Evolutionary conservation across 2,797 vertebrate genomes (phyloP).

Genomic region (Molossus alvarezi): DNA sequence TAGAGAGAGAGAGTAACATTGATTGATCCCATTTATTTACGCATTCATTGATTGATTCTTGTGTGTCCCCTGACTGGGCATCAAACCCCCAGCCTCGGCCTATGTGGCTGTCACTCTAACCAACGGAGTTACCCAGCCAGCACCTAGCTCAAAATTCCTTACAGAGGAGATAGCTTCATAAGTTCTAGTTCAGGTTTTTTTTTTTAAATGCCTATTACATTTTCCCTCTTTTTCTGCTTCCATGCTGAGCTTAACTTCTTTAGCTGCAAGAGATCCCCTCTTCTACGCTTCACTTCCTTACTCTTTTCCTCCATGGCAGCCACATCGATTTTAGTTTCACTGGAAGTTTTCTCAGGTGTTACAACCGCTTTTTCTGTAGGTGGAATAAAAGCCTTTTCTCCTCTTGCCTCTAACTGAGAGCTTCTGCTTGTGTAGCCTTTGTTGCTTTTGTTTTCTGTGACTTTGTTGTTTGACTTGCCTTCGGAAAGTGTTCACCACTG

Average conservation of each 20-base stretch:
- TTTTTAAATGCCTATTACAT: background rate
- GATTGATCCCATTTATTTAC: background rate
- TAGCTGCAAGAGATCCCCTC: background rate
- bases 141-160: background rate
- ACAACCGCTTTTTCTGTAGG: background rate
- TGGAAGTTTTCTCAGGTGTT: background rate
- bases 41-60: background rate
- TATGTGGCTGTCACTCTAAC: too few species aligned
- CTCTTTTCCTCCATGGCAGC: background rate
- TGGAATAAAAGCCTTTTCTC: background rate
- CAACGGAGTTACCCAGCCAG: background rate
- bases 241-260: background rate
- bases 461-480: slow-evolving; percentile 93
- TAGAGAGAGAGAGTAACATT: background rate
- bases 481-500: slow-evolving; percentile 97
- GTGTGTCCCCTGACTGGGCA: background rate
- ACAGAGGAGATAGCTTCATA: background rate
- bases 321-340: background rate
- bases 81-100: too few species aligned
- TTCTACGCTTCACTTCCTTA: background rate
- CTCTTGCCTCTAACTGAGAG: background rate
- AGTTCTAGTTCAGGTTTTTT: background rate
- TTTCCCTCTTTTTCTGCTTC: background rate
- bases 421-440: slow-evolving; percentile 89
- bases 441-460: slow-evolving; percentile 94